Base-by-base conservation (phyloP, 2,888 invertebrate species). In the Odontothrips loti region DNA sequence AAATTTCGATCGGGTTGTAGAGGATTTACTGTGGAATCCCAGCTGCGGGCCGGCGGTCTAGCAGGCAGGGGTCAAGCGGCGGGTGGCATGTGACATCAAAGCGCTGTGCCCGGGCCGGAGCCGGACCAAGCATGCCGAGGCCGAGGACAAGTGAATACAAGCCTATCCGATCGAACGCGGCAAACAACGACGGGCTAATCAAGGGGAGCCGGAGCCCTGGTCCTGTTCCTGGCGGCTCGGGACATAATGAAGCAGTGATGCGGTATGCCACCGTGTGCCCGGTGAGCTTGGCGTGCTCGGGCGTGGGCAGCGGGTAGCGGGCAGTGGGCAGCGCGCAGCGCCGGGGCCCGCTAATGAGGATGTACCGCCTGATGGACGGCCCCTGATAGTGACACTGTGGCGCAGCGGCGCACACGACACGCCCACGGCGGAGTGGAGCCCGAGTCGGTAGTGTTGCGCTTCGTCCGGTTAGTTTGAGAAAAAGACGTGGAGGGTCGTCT, bases 61-160 rank as follows among this genome's bases (percentile, higher is more conserved):
- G n/a, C n/a, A n/a, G n/a, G n/a, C 34, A 43, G 6, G 34, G 34
- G 34, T 43, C 34, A 43, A 43, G 34, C 34, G 34, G 34, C 6
- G n/a, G 58, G 58, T 58, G 58, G 15, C 58, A 58, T 58, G 58
- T 58, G 58, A 58, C 58, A 58, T 58, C 58, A 58, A 58, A 58
- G 58, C 12, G 11, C 20, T n/a, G 58, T 1, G 58, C 20, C 15
- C 20, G 11, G 58, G 58, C 58, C 20, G 58, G 51, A 3, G 51
- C 51, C 15, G 51, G 51, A 10, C 51, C 20, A 10, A 20, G 51
- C 3, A 43, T 6, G 2, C 2, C 34, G 51, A 51, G 51, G 58
- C 17, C 12, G 58, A 15, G 58, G 12, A n/a, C 6, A n/a, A n/a
- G n/a, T n/a, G n/a, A n/a, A n/a, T n/a, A n/a, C n/a, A n/a, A n/a